Evolutionary conservation across 2,113 vertebrate genomes (phyloP), one percentile per base, ranked within the genome.

Genomic region (Glareola pratincola): DNA sequence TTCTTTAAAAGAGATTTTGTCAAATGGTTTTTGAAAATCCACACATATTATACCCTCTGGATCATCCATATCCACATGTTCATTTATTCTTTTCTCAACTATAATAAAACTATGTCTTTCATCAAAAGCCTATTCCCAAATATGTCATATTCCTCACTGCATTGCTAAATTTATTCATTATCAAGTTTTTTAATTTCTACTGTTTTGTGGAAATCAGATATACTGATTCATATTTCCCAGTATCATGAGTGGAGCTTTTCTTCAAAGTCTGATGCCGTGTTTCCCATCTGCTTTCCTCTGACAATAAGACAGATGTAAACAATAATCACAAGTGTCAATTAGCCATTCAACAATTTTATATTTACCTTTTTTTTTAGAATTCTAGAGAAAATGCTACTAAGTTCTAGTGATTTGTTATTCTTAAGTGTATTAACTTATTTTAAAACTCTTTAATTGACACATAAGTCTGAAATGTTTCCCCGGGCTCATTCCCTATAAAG

Each of bases 1-100:
- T 94, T 91, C 69, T 74, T 91, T 64, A 56, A 73, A 75, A 57
- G 74, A 94, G 32, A 76, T 93, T 83, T 78, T 94, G 77, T 93
- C 45, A 43, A 85, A 69, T 60, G 34, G 24, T 50, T 82, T 90
- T 82, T 85, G 74, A 85, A 87, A 95, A 93, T 87, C 30, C 2
- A 2, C 13, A 57, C 8, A 12, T n/a, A 14, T 68, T 75, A 43
- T 73, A 76, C 76, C 41, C 77, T 90, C 93, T 79, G 62, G 71
- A 95, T 95, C 77, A 88, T n/a, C 23, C 48, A 23, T n/a, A 85
- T 57, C 15, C 74, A 82, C n/a, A 6, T 26, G 22, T 57, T 88
- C 69, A 73, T 93, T 95, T 79, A 60, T 82, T 79, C 66, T 85
- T 68, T 76, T 75, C 57, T 94, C 66, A 73, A 26, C 34, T 85